phyloP scores from a whole-genome alignment of 2,113 vertebrate genomes.

The Erythrocercus mccallii region DNA sequence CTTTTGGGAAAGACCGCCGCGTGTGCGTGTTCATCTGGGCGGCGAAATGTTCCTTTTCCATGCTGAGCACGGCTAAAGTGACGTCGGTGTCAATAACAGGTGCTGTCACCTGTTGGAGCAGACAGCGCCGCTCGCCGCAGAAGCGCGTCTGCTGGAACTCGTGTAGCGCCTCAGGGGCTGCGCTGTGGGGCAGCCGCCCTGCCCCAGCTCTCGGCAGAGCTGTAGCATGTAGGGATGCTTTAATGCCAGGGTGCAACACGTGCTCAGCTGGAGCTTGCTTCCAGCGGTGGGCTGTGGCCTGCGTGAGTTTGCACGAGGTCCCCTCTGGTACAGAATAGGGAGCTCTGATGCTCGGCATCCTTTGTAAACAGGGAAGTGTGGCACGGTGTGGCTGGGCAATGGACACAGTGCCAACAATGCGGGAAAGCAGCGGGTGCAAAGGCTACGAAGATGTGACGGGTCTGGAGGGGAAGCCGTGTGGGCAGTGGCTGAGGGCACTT shows the following conservation, averaged over 20 bases:
- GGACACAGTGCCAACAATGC: fast-evolving
- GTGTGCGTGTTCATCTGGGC: fast-evolving
- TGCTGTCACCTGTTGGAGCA: background rate
- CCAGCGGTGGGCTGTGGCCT: background rate
- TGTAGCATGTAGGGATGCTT: background rate
- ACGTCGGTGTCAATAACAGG: fast-evolving
- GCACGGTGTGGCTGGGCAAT: fast-evolving
- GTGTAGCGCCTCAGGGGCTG: fast-evolving
- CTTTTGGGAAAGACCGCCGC: fast-evolving
- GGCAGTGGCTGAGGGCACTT: fast-evolving
- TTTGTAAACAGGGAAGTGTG: background rate
- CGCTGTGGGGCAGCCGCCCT: background rate
- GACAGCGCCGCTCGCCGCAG: fast-evolving
- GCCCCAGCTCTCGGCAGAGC: no score
- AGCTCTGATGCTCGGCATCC: fast-evolving
- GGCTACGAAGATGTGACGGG: fast-evolving
- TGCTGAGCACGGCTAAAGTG: fast-evolving
- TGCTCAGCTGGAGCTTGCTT: background rate
- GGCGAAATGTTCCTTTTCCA: fast-evolving
- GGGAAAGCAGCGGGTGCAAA: fast-evolving
- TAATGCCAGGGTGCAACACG: fast-evolving
- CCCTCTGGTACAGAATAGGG: no score
- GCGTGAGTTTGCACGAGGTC: fast-evolving
- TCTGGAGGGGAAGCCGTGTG: fast-evolving
- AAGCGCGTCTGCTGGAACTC: fast-evolving